A percentile compares a stretch with the other conserved stretches of the same genome.
Conservation (phyloP, 2,888 invertebrate genomes). For the Cosmorhoe ocellata region DNA sequence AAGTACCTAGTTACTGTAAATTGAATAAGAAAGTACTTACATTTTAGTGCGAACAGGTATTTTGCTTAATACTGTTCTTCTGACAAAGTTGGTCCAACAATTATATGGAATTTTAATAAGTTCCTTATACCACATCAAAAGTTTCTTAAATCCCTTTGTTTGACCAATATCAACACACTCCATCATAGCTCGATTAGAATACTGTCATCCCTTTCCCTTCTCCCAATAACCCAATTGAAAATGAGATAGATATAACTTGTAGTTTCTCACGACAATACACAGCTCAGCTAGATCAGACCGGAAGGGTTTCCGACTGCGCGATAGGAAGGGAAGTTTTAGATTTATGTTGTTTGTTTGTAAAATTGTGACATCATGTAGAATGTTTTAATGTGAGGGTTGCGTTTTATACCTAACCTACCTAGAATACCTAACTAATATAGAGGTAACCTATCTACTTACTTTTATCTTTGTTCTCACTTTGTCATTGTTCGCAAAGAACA, state of each 20-base stretch:
- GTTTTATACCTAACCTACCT: background rate
- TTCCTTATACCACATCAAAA: slow-evolving; percentile 40
- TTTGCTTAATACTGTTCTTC: too few relatives aligned
- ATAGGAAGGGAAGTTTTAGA: slow-evolving; percentile 44
- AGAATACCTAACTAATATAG: too few relatives aligned
- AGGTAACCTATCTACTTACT: too few relatives aligned
- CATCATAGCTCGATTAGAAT: slow-evolving; percentile 35
- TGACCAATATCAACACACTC: slow-evolving; percentile 30
- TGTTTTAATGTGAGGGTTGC: slow-evolving; percentile 15
- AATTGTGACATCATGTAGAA: slow-evolving; percentile 32
- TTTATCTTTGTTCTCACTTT: too few relatives aligned
- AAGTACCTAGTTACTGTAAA: too few relatives aligned
- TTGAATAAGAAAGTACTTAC: too few relatives aligned
- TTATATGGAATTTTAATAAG: too few relatives aligned
- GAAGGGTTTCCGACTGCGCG: slow-evolving; percentile 59
- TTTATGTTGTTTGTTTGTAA: slow-evolving; percentile 47
- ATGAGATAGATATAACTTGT: slow-evolving; percentile 47
- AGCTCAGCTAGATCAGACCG: slow-evolving; percentile 60
- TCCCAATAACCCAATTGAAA: slow-evolving; percentile 25
- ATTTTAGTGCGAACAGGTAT: too few relatives aligned
- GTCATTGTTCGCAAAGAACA: too few relatives aligned
- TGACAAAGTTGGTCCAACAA: too few relatives aligned
- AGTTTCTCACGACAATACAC: slow-evolving; percentile 61
- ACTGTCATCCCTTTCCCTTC: slow-evolving; percentile 41
- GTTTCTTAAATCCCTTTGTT: slow-evolving; percentile 22